Evolutionary conservation across 1,140 invertebrate genomes (phyloP), one percentile per base, ranked within the genome.

Genomic region (Sipha flava): DNA sequence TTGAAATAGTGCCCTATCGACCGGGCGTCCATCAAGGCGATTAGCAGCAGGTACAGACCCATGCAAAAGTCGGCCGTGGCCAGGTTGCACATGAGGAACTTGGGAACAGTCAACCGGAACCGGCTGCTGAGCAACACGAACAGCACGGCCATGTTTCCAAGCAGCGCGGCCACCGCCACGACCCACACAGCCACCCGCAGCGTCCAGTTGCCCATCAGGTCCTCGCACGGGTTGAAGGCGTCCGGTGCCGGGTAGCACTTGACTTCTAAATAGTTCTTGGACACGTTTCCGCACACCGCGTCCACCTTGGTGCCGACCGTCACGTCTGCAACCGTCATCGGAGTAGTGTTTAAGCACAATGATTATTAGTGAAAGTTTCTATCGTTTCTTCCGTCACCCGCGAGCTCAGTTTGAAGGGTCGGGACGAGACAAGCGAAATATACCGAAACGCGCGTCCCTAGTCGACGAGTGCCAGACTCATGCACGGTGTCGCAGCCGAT

Each of bases 171-270:
- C n/a, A 98, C 89, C 85, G 98, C 98, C 12, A 98, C 95, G 49
- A 97, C 91, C 97, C 97, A 98, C 5, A 98, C 95, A 1, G 95
- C 95, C 84, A 95, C 98, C 23, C 96, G 90, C 64, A 98, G 87
- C 1, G 95, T 96, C 97, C 96, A 98, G 95, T 95, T 98, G 83
- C 97, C 96, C 85, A 98, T 98, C 57, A 98, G 87, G 85, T 98
- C 96, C 84, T 95, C 92, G 85, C 97, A 98, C 0, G 97, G 96
- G 83, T 97, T 88, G 85, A 98, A 98, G 0, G 96, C 93, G 85
- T 96, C 92, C 1, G 95, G 92, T 81, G 88, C 87, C 0, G 95
- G 95, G 70, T 88, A 89, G 84, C 95, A 97, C 52, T 89, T 86
- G 2, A 95, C 87, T 14, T 57, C 85, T 5, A 86, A 70, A 79